Conservation (phyloP, 2,113 vertebrate genomes). For the Boulengeromyrus knoepffleri region DNA sequence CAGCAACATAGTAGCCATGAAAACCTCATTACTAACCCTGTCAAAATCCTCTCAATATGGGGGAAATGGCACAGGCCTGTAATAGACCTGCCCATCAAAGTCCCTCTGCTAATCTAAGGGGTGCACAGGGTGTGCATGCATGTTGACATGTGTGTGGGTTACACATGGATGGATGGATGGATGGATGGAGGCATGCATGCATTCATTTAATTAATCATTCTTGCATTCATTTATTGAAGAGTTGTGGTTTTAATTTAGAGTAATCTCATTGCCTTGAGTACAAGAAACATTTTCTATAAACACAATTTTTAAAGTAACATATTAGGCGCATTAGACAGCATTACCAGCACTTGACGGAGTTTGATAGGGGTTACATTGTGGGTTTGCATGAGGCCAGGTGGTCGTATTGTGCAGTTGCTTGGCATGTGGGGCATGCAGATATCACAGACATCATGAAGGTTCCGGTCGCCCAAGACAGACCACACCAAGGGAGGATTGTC, state of each 20-base stretch:
- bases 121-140: neutral
- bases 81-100: constrained; percentile 18
- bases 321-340: too few relatives aligned
- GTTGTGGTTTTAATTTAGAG: neutral
- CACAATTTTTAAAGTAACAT: neutral
- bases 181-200: neutral
- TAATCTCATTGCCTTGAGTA: neutral
- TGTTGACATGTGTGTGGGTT: neutral
- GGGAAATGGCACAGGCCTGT: neutral
- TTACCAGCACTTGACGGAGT: too few relatives aligned
- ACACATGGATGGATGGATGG: neutral
- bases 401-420: too few relatives aligned
- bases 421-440: too few relatives aligned
- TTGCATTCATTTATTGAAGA: neutral
- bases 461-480: too few relatives aligned
- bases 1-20: neutral
- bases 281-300: neutral
- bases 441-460: too few relatives aligned
- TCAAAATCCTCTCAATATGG: neutral
- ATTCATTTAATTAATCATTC: neutral
- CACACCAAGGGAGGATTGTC: too few relatives aligned
- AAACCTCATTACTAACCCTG: constrained; percentile 19
- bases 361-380: too few relatives aligned
- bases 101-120: neutral
- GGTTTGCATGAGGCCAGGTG: too few relatives aligned